These are phyloP conservation scores for Remorina albescens DNA, from an alignment of 2,797 vertebrate species.

Conservation along the genomic window DNA sequence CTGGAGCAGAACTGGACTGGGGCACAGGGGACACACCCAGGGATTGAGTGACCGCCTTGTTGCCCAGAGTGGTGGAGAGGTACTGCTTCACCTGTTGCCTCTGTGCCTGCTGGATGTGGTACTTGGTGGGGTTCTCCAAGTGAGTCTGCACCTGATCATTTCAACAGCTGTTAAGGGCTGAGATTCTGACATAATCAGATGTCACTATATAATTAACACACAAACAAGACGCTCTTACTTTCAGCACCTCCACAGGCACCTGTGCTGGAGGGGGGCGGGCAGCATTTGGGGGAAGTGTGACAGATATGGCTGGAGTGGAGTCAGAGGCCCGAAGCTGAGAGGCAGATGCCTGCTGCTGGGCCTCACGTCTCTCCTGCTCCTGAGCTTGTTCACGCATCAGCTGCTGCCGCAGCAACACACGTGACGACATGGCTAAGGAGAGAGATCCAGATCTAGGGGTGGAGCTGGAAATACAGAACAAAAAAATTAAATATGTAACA, in stretches of 20 bases:
- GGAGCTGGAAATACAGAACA: constrained; percentile 51
- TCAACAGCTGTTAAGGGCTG: constrained; percentile 12
- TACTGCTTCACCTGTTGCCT: constrained; percentile 94
- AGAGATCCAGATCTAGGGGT: constrained; percentile 41
- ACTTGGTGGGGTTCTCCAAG: constrained; percentile 93
- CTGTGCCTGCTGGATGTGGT: constrained; percentile 93
- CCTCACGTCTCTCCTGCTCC: constrained; percentile 92
- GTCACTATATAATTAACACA: not conserved
- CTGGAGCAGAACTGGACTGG: constrained; percentile 85
- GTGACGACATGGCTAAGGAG: constrained; percentile 84
- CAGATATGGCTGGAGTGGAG: constrained; percentile 89
- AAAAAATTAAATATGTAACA: not conserved
- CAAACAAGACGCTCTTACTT: constrained; percentile 80
- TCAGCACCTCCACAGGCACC: constrained; percentile 92
- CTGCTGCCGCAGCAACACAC: constrained; percentile 92
- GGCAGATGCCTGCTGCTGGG: constrained; percentile 86
- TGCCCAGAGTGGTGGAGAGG: constrained; percentile 91
- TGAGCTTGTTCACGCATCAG: constrained; percentile 93
- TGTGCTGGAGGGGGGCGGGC: constrained; percentile 87
- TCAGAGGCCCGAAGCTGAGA: constrained; percentile 82
- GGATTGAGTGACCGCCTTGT: constrained; percentile 86
- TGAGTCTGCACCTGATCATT: constrained; percentile 91
- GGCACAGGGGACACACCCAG: constrained; percentile 79
- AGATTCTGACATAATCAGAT: not conserved
- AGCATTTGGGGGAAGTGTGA: constrained; percentile 79